A percentile compares a stretch with the other conserved stretches of the same genome.
Conservation (phyloP, 2,797 vertebrate genomes). For the Gorsachius magnificus region DNA sequence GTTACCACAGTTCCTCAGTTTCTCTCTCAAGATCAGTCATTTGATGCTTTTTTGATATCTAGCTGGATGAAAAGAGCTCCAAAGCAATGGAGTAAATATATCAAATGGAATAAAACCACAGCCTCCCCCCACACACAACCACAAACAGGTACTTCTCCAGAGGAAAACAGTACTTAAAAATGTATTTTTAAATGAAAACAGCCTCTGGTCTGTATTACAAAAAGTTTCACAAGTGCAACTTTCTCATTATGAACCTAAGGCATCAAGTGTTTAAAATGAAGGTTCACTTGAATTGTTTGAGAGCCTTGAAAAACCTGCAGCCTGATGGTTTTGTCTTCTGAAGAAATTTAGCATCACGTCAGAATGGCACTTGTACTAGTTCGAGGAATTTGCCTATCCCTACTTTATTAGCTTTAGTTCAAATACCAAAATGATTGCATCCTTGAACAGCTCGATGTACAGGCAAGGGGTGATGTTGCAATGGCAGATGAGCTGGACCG, state of each 20-base stretch:
- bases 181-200: neutral
- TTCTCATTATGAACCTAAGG: neutral
- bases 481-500: neutral
- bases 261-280: neutral
- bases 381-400: neutral
- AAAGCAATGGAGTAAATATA: neutral
- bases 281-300: neutral
- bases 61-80: neutral
- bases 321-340: neutral
- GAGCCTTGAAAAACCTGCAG: neutral
- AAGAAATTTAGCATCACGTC: neutral
- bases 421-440: too few relatives aligned
- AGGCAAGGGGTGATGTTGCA: neutral
- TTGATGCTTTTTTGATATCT: neutral
- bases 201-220: neutral
- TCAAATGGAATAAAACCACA: neutral
- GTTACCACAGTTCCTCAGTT: neutral
- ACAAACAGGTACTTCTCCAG: neutral
- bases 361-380: neutral
- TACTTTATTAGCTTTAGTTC: neutral
- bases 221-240: neutral
- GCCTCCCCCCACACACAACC: neutral
- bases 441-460: rapidly evolving
- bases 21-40: neutral
- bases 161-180: neutral